Evolutionary conservation across 1,140 invertebrate genomes (phyloP).

Genomic region (Orussus abietinus): DNA sequence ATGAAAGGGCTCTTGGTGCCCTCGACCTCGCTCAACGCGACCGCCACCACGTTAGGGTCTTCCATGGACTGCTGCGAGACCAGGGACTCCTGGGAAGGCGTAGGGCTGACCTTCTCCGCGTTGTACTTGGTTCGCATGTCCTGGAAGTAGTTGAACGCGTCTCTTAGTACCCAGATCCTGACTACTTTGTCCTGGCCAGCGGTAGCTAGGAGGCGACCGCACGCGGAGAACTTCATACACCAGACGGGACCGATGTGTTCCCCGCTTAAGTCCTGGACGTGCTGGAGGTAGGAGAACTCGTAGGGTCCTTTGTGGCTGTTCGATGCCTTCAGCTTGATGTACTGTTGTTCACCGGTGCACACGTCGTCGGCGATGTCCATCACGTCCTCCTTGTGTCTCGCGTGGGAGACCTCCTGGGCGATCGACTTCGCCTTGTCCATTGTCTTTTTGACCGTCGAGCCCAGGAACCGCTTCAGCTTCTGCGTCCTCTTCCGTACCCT

Average conservation of each 20-base stretch:
- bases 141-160: slow-evolving; percentile 85
- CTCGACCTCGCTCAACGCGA: slow-evolving; percentile 44
- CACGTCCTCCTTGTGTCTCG: slow-evolving; percentile 79
- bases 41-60: slow-evolving; percentile 57
- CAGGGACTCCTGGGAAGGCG: slow-evolving; percentile 83
- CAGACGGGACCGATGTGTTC: slow-evolving; percentile 92
- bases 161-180: slow-evolving; percentile 89
- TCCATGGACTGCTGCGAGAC: slow-evolving; percentile 72
- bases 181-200: slow-evolving; percentile 93
- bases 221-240: slow-evolving; percentile 98
- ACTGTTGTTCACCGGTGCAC: slow-evolving; percentile 68
- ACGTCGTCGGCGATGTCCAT: slow-evolving; percentile 80
- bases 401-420: slow-evolving; percentile 81
- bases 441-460: slow-evolving; percentile 81
- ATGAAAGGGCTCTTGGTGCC: slow-evolving; percentile 74
- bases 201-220: slow-evolving; percentile 88
- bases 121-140: slow-evolving; percentile 93
- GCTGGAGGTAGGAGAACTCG: slow-evolving; percentile 80
- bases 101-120: slow-evolving; percentile 82
- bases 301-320: slow-evolving; percentile 95
- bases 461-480: slow-evolving; percentile 79
- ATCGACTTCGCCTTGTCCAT: slow-evolving; percentile 87
- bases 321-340: slow-evolving; percentile 88
- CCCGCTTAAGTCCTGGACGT: slow-evolving; percentile 71
- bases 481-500: slow-evolving; percentile 53